Base-by-base conservation (phyloP, 2,113 vertebrate genomes). In the Sphyrna mokarran region DNA sequence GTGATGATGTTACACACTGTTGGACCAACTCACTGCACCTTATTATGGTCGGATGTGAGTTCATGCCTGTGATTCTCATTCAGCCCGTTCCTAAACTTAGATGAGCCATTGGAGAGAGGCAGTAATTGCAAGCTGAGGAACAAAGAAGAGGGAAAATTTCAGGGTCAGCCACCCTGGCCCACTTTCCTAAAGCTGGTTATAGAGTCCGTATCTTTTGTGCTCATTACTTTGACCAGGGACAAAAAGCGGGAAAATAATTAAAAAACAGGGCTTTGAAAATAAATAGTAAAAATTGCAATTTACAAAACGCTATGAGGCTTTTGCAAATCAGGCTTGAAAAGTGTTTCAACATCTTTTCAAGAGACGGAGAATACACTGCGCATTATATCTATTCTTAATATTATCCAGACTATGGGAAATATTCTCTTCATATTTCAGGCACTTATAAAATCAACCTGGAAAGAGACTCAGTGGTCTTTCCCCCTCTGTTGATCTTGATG, bases 71-170 rank as follows among this genome's bases (percentile, higher is more conserved):
- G n/a, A 93, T 93, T 93, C 29, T 63, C 61, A 66, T 93, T 93
- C 16, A 33, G n/a, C 63, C 18, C n/a, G n/a, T 68, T 93, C 16
- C 89, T 68, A 37, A 93, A 93, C 61, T 93, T 66, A 68, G 63
- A 93, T 93, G 89, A 93, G 37, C 37, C 80, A 43, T 83, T 83
- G 80, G 20, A 40, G 80, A 37, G 80, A 83, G n/a, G 61, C 61
- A 93, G 89, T 93, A 93, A 93, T 93, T 93, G 29, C 61, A 93
- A 93, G 61, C 89, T 66, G 58, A 93, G 58, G 61, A 93, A 93
- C 61, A 66, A 93, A 93, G 87, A 61, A 61, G 87, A 83, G 87
- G 87, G 26, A 90, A 29, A 58, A 87, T 90, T 90, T 61, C 87
- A 90, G 29, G 89, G 63, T 37, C 18, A 33, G 63, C 66, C 63